Evolutionary conservation across 2,888 invertebrate species (phyloP), one percentile per base, ranked within the genome.

Genomic region (Apotomis turbidana): DNA sequence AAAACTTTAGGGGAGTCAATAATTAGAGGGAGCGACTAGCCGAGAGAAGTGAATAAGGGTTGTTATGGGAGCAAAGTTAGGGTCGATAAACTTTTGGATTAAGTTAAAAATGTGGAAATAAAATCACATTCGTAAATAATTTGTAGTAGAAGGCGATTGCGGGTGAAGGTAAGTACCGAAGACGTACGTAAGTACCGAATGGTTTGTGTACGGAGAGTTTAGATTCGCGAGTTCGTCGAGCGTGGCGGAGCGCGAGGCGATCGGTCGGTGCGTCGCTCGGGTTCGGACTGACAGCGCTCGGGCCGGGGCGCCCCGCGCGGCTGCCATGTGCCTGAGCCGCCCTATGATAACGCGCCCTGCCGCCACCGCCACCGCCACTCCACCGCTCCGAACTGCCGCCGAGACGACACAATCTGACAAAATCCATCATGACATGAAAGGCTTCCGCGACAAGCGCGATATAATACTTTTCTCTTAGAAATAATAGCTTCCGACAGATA

Each of bases 1-100:
- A 85, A 86, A 90, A 91, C 85, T 91, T 90, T 89, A 88, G 91
- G 93, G 92, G 91, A 91, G 90, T 88, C 86, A 88, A 91, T 92
- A 91, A 92, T 92, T 91, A 89, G 88, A 90, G 93, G 92, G 92
- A 89, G 90, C 90, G 88, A 89, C 87, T 83, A 85, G 83, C 83
- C 83, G 87, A 89, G 84, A 86, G 86, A 83, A 90, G 86, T 86
- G 89, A 90, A 88, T 90, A 90, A 91, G 92, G 93, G 93, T 90
- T 90, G 90, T 89, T 90, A 88, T 88, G 83, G 87, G 85, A 81
- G 86, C 79, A 82, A 81, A 79, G 83, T 78, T 78, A 86, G 90
- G 93, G 91, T 91, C 92, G 92, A 91, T 89, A 91, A 90, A 91
- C 88, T 92, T 91, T 84, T 78, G 78, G 68, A 77, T 75, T 78